A percentile compares a stretch with the other conserved stretches of the same genome.
phyloP scores from a whole-genome alignment of 2,113 vertebrate genomes.

The Pitta sordida region DNA sequence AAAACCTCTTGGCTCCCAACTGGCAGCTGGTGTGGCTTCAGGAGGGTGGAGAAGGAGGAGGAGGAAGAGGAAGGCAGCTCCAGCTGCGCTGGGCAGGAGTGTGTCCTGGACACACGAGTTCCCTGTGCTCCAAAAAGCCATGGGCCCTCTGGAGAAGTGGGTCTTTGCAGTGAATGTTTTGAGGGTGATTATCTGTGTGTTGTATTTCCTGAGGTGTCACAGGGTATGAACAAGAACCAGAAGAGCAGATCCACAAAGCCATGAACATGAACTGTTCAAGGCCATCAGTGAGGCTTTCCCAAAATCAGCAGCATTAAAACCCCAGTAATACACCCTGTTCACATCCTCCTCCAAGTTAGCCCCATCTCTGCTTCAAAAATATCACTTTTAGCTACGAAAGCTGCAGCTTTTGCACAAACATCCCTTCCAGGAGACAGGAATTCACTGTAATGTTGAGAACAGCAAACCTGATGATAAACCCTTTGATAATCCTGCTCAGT shows the following conservation, averaged over 20 bases:
- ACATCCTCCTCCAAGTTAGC: background rate
- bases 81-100: background rate
- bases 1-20: background rate
- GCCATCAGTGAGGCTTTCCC: background rate
- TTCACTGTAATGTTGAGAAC: background rate
- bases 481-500: background rate
- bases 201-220: background rate
- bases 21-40: background rate
- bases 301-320: background rate
- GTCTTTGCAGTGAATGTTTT: background rate
- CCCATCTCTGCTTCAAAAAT: background rate
- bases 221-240: background rate
- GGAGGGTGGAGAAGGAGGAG: background rate
- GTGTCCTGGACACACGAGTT: background rate
- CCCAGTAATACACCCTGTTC: background rate
- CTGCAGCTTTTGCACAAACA: background rate
- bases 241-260: background rate
- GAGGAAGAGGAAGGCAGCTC: background rate
- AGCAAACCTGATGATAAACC: background rate
- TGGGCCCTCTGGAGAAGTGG: background rate
- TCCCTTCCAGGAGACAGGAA: background rate
- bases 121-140: background rate
- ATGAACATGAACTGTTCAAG: background rate
- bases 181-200: background rate
- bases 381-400: background rate